Evolutionary conservation across 2,797 vertebrate genomes (phyloP).

Genomic region (Xyrichtys novacula): DNA sequence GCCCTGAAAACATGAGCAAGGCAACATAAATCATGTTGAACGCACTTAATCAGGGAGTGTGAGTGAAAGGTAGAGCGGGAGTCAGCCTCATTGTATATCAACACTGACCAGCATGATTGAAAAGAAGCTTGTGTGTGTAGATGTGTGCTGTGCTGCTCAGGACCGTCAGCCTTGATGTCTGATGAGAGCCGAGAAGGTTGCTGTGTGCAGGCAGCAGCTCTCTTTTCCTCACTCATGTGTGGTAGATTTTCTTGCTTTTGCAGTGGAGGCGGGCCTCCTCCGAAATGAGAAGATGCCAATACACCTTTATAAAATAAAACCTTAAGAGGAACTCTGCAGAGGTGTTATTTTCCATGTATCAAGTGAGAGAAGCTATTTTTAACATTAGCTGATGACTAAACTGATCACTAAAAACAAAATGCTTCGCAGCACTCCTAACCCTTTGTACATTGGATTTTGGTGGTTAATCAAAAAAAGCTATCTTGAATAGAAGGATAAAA

Average conservation of each 20-base stretch:
- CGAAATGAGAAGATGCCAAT: slow-evolving; percentile 6
- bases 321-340: background rate
- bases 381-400: background rate
- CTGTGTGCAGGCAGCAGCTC: slow-evolving; percentile 12
- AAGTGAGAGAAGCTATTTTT: background rate
- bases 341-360: slow-evolving; percentile 10
- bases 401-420: background rate
- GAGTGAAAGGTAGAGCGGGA: background rate
- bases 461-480: background rate
- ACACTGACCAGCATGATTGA: slow-evolving; percentile 3
- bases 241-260: slow-evolving; percentile 10
- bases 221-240: background rate
- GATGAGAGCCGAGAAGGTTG: background rate
- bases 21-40: slow-evolving; percentile 9
- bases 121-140: slow-evolving; percentile 29
- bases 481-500: background rate
- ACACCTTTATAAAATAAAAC: slow-evolving; percentile 19
- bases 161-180: slow-evolving; percentile 3
- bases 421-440: background rate
- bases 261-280: slow-evolving; percentile 2
- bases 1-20: background rate
- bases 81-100: background rate
- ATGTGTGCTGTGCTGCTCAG: slow-evolving; percentile 2
- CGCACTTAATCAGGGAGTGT: background rate
- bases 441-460: background rate